Conservation (phyloP, 2,113 vertebrate genomes). For the Amazona vittata region DNA sequence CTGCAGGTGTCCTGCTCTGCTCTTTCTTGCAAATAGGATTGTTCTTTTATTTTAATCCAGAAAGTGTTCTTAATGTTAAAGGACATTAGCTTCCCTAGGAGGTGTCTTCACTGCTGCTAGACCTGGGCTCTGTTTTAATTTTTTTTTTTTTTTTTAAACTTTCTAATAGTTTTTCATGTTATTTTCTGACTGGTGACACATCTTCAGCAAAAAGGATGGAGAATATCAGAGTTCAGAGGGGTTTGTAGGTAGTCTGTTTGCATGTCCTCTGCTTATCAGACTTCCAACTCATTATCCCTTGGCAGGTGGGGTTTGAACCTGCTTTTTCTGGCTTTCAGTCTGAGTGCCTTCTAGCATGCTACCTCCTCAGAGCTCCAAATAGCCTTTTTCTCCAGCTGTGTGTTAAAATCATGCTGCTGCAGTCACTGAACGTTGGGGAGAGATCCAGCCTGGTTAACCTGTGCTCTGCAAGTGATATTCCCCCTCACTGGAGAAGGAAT, state of each 20-base stretch:
- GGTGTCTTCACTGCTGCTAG: neutral
- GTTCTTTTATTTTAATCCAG: neutral
- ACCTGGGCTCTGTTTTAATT: neutral
- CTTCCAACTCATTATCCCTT: neutral
- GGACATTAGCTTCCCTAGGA: neutral
- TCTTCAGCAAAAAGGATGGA: neutral
- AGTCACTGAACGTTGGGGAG: neutral
- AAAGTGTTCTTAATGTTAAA: neutral
- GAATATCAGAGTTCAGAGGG: neutral
- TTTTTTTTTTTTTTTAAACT: neutral
- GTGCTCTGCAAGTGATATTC: neutral
- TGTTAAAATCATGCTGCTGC: neutral
- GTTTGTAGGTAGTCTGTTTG: neutral
- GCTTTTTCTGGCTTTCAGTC: neutral
- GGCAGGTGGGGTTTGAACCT: neutral
- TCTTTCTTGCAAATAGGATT: neutral
- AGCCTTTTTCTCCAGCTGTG: neutral
- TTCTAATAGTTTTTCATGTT: neutral
- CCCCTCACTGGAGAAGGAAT: neutral
- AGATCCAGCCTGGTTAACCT: neutral
- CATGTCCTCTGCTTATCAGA: neutral
- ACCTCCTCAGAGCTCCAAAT: neutral
- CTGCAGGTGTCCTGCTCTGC: neutral
- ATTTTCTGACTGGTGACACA: neutral
- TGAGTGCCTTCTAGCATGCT: neutral